Evolutionary conservation across 2,888 invertebrate species (phyloP).

Genomic region (Habrosyne pyritoides): DNA sequence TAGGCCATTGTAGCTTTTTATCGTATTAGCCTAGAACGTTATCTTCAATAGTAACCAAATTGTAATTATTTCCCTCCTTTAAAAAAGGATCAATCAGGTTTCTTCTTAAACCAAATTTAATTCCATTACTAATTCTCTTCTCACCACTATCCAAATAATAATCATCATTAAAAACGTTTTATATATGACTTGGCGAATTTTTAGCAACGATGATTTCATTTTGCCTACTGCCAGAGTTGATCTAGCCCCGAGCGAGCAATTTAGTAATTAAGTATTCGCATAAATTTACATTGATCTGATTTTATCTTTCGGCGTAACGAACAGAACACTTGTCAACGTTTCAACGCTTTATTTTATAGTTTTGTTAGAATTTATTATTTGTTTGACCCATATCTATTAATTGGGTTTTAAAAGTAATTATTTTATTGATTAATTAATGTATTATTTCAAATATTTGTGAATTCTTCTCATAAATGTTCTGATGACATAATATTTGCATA

Average conservation of each 20-base stretch:
- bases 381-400: not conserved
- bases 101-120: not conserved
- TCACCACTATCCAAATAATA: not conserved
- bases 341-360: constrained; percentile 27
- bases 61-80: not conserved
- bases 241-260: constrained; percentile 26
- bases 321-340: constrained; percentile 42
- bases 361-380: constrained; percentile 8
- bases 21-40: not conserved
- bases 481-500: no score
- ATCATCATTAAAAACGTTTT: not conserved
- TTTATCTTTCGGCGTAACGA: constrained; percentile 40
- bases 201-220: constrained; percentile 25
- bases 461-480: no score
- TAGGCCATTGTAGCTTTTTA: not conserved
- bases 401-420: not conserved
- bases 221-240: constrained; percentile 22
- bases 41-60: not conserved
- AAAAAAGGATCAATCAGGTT: not conserved
- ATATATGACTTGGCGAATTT: not conserved
- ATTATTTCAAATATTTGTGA: no score
- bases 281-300: constrained; percentile 52
- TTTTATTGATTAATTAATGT: not conserved
- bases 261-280: constrained; percentile 50
- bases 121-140: not conserved